Conservation (phyloP, 2,888 invertebrate species). For the Cheilosia scutellata region DNA sequence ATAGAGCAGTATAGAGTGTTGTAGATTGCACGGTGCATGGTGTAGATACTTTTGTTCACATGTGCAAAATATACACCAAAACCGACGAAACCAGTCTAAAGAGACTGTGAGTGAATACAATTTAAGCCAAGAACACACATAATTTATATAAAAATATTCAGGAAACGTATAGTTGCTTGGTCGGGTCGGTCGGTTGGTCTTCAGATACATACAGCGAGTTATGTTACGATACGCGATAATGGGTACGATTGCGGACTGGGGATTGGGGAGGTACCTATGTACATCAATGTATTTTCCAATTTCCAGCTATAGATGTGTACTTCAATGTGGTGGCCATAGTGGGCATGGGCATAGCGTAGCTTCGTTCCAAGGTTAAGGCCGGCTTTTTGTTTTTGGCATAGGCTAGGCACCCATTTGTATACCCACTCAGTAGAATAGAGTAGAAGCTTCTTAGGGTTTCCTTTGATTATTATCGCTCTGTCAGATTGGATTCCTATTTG, state of each 20-base stretch:
- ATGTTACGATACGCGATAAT: neutral
- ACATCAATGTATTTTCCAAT: conserved; percentile 49
- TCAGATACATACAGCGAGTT: conserved; percentile 11
- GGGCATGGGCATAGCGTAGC: neutral
- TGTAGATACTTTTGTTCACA: conserved; percentile 43
- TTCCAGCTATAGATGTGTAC: conserved; percentile 44
- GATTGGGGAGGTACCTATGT: conserved; percentile 3
- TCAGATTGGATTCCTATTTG: conserved; percentile 4
- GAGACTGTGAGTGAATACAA: conserved; percentile 25
- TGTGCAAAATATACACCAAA: conserved; percentile 48
- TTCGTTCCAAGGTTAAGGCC: conserved; percentile 69
- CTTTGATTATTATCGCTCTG: neutral
- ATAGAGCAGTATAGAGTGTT: no score
- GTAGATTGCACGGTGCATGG: conserved; percentile 24
- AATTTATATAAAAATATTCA: conserved; percentile 60
- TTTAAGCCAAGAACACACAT: conserved; percentile 70
- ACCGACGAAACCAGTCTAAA: conserved; percentile 25
- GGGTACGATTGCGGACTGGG: no score
- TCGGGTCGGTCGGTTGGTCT: conserved; percentile 27
- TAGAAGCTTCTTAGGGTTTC: conserved; percentile 41
- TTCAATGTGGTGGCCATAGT: conserved; percentile 2
- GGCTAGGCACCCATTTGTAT: conserved; percentile 20
- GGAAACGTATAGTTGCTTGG: conserved; percentile 63
- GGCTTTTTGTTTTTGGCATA: conserved; percentile 51
- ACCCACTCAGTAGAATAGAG: neutral